phyloP scores from a whole-genome alignment of 2,888 invertebrate genomes.

The Netelia virgata region DNA sequence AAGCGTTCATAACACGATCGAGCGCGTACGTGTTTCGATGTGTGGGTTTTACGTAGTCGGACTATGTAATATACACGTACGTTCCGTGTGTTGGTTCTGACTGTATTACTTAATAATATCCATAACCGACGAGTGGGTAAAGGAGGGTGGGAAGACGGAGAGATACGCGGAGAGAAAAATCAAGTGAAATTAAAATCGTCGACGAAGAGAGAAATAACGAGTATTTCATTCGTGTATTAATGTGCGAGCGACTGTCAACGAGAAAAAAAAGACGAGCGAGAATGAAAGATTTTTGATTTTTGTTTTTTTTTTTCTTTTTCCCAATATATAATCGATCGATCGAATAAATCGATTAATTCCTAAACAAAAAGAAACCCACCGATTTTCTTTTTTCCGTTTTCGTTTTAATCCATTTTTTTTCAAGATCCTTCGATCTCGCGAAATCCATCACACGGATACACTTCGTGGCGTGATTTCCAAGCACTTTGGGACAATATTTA shows the following conservation, averaged over 20 bases:
- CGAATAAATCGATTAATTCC: not conserved
- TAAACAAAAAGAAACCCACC: conserved; percentile 44
- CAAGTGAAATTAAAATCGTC: conserved; percentile 18
- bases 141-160: conserved; percentile 65
- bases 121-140: conserved; percentile 77
- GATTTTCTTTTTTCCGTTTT: conserved; percentile 1
- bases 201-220: conserved; percentile 6
- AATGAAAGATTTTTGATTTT: conserved; percentile 1
- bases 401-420: conserved; percentile 16
- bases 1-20: conserved; percentile 51
- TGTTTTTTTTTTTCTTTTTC: not conserved
- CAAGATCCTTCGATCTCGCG: conserved; percentile 13
- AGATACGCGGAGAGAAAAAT: conserved; percentile 55
- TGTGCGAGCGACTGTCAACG: not conserved
- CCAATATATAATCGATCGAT: not conserved
- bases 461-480: not conserved
- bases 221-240: not conserved
- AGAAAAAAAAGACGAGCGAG: conserved; percentile 22
- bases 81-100: conserved; percentile 40
- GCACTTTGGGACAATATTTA: not conserved
- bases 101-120: conserved; percentile 83
- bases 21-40: conserved; percentile 44
- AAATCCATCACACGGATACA: conserved; percentile 1
- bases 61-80: conserved; percentile 17
- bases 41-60: conserved; percentile 43